phyloP scores from a whole-genome alignment of 2,888 invertebrate species.

The Linhomoeus sp. region DNA sequence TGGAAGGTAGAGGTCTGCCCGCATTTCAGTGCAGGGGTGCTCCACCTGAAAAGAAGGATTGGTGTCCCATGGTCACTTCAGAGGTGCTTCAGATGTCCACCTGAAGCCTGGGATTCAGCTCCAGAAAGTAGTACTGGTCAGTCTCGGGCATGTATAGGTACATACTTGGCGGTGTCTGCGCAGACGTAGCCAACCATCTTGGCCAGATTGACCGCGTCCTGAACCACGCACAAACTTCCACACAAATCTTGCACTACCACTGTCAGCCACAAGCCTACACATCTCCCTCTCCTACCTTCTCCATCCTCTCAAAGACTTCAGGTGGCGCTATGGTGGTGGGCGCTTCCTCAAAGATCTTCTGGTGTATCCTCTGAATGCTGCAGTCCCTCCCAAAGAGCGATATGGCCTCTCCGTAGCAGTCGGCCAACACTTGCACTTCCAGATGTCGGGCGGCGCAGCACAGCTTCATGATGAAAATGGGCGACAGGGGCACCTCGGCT shows the following conservation, averaged over 20 bases:
- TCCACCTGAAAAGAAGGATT: conserved; percentile 49
- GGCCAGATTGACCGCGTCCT: conserved; percentile 84
- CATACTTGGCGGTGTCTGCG: conserved; percentile 95
- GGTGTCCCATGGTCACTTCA: too few relatives aligned
- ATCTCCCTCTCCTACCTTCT: too few relatives aligned
- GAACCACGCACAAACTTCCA: conserved; percentile 5
- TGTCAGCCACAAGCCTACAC: too few relatives aligned
- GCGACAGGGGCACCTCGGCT: conserved; percentile 91
- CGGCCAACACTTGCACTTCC: conserved; percentile 88
- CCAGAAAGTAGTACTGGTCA: conserved; percentile 80
- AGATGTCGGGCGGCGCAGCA: conserved; percentile 85
- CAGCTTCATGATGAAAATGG: conserved; percentile 95
- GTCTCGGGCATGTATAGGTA: conserved; percentile 52
- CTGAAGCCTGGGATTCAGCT: conserved; percentile 87
- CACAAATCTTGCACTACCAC: too few relatives aligned
- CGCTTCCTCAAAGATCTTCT: conserved; percentile 98
- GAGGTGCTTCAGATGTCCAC: too few relatives aligned
- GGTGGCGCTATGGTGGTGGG: conserved; percentile 78
- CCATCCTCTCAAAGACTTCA: conserved; percentile 85
- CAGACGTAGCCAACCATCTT: conserved; percentile 99
- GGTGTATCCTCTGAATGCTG: conserved; percentile 90
- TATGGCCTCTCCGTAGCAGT: conserved; percentile 92
- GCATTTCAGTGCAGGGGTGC: conserved; percentile 99
- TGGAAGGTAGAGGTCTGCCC: conserved; percentile 89
- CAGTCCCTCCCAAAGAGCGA: conserved; percentile 95